phyloP scores from a whole-genome alignment of 1,140 invertebrate species.

The Mizuhopecten yessoensis region DNA sequence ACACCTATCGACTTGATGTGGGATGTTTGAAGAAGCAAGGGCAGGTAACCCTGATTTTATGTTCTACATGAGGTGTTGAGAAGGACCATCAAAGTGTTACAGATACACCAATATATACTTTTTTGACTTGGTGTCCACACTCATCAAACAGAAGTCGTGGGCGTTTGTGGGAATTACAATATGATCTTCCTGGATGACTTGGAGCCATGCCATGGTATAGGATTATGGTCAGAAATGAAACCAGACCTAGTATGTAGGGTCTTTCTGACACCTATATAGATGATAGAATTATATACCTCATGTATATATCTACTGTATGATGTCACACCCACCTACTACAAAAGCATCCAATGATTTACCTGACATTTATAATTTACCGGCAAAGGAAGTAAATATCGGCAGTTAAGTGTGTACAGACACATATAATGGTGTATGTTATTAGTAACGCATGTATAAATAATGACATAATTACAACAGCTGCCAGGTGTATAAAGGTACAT shows the following conservation, averaged over 20 bases:
- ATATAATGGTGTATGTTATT: background rate
- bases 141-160: background rate
- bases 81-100: background rate
- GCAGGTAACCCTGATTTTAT: background rate
- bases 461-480: background rate
- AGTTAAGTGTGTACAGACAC: no score
- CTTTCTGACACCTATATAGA: background rate
- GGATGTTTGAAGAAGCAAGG: background rate
- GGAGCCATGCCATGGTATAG: background rate
- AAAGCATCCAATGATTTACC: background rate
- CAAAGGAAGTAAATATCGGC: no score
- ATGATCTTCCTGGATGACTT: background rate
- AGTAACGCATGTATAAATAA: background rate
- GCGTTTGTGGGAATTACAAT: background rate
- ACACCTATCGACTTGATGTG: background rate
- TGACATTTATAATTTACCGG: no score
- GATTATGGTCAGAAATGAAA: background rate
- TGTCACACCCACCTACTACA: background rate
- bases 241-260: background rate
- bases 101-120: background rate
- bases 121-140: background rate
- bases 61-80: background rate
- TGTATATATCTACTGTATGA: no score
- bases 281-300: no score
- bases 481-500: background rate